Base-by-base conservation (phyloP, 2,113 vertebrate genomes). In the Sinocyclocheilus maitianheensis region DNA sequence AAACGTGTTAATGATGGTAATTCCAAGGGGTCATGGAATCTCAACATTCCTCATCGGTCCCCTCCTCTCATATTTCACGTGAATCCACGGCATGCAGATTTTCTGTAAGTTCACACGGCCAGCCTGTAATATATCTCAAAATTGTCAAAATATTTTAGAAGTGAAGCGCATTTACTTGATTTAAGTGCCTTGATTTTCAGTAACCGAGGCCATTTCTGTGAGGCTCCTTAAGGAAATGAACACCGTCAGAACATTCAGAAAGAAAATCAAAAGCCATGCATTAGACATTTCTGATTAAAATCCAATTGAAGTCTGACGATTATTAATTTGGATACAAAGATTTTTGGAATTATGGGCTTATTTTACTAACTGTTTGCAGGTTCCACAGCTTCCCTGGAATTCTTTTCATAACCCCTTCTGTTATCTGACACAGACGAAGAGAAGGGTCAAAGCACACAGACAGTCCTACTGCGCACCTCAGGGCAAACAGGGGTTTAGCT, bases 321-420 rank as follows among this genome's bases (percentile, higher is more conserved):
- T 43, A 74, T 74, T 43, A 46, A n/a, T 74, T 74, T 74, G 9
- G 18, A n/a, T 10, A 13, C 4, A 11, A 58, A 22, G 26, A 60
- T 37, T 46, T 80, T 37, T 16, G 60, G 37, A 81, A 26, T 81
- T 65, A 62, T 8, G 24, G 37, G 5, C 30, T 62, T 81, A 63
- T 80, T 65, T 63, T 65, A 11, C n/a, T 30, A 65, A 81, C 58
- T 11, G 43, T 67, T 69, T 65, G 37, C 43, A 81, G 62, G 37
- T 81, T 81, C 78, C 34, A 46, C 34, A 80, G 22, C 62, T 80
- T 80, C 40, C 40, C 13, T 18, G 60, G 62, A 81, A 81, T 81
- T 81, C 62, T 81, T 81, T 81, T 67, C 79, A 67, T 69, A 81
- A 81, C 79, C 79, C 79, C 79, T 67, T n/a, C 62, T 67, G 79